Evolutionary conservation across 2,113 vertebrate genomes (phyloP).

Genomic region (Grammomys dolichurus): DNA sequence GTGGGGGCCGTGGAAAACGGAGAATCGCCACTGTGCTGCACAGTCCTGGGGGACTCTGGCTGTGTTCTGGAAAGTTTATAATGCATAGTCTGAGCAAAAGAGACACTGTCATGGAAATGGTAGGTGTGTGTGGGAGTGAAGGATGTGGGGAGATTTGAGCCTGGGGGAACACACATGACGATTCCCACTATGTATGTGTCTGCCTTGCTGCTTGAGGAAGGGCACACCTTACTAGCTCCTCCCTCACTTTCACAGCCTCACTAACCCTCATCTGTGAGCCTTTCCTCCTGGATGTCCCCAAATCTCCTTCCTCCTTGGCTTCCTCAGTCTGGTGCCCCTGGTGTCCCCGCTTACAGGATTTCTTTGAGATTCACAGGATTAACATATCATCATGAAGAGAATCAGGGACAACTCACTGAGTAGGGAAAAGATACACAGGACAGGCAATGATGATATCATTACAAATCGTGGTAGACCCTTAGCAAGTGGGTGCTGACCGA

Average conservation of each 20-base stretch:
- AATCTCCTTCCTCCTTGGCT: rapidly evolving
- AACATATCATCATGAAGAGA: rapidly evolving
- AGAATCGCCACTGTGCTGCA: not conserved
- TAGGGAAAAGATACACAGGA: rapidly evolving
- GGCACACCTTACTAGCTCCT: not conserved
- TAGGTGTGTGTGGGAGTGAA: not conserved
- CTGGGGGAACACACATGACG: rapidly evolving
- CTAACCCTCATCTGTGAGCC: too few species aligned
- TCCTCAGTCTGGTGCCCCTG: not conserved
- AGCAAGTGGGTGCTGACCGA: not conserved
- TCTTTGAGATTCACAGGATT: not conserved
- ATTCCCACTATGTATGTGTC: not conserved
- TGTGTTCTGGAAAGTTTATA: not conserved
- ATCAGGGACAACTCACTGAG: rapidly evolving
- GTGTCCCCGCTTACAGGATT: not conserved
- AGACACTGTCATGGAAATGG: too few species aligned
- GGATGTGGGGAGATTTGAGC: too few species aligned
- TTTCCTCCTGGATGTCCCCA: not conserved
- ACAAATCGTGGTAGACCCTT: not conserved
- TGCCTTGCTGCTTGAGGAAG: not conserved
- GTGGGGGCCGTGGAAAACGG: rapidly evolving
- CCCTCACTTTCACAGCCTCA: rapidly evolving
- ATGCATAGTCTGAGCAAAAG: too few species aligned
- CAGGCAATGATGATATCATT: rapidly evolving
- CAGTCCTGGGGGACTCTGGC: rapidly evolving